A percentile compares a stretch with the other conserved stretches of the same genome.
Evolutionary conservation across 2,888 invertebrate species (phyloP).

Genomic region (Ophion costatus): DNA sequence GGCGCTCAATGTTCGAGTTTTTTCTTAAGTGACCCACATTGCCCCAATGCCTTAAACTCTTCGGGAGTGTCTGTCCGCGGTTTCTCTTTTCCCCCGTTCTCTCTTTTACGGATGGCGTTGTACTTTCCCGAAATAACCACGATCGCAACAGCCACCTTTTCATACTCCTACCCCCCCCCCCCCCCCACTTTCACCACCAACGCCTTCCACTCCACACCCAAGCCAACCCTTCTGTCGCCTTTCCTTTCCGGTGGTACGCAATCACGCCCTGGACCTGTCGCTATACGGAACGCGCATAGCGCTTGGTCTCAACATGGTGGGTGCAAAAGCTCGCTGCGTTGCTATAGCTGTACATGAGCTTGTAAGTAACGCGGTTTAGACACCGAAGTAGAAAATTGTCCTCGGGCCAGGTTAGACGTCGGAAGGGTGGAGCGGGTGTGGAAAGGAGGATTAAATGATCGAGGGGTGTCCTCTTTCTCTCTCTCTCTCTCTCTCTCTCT

Average conservation of each 20-base stretch:
- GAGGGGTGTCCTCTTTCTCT: slow-evolving; percentile 5
- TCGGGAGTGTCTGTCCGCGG: slow-evolving; percentile 53
- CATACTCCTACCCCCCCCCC: not conserved
- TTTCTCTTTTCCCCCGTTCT: not conserved
- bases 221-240: slow-evolving; percentile 21
- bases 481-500: not conserved
- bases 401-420: slow-evolving; percentile 47
- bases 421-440: slow-evolving; percentile 12
- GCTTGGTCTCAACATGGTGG: slow-evolving; percentile 1
- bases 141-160: not conserved
- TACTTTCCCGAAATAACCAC: not conserved
- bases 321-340: not conserved
- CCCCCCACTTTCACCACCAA: slow-evolving; percentile 21
- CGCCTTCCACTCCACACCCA: slow-evolving; percentile 11
- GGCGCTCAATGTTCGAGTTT: not conserved
- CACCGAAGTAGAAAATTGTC: slow-evolving; percentile 62
- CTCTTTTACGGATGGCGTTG: slow-evolving; percentile 15
- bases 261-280: slow-evolving; percentile 57
- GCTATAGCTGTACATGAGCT: slow-evolving; percentile 23
- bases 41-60: slow-evolving; percentile 26
- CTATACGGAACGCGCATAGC: slow-evolving; percentile 13
- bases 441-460: slow-evolving; percentile 50
- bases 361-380: slow-evolving; percentile 53
- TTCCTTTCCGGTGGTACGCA: slow-evolving; percentile 37
- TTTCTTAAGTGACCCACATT: slow-evolving; percentile 1